phyloP scores from a whole-genome alignment of 2,113 vertebrate species.

The Empidonax traillii region DNA sequence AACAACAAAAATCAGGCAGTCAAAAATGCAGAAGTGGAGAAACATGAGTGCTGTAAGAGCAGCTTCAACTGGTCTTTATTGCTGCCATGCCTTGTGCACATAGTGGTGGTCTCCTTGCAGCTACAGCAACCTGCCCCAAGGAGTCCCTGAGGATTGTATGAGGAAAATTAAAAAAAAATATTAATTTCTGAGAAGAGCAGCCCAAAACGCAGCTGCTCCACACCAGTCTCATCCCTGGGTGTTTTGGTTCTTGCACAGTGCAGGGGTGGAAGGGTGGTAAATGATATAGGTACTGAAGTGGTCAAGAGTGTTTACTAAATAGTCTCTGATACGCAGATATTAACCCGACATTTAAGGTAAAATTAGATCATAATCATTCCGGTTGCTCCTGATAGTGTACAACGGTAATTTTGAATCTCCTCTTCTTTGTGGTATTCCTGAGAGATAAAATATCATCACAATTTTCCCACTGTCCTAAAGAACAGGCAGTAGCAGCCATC shows the following conservation, averaged over 20 bases:
- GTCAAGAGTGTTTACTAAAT: not conserved
- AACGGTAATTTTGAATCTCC: not conserved
- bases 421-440: not conserved
- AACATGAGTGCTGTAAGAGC: not conserved
- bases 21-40: not conserved
- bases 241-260: not conserved
- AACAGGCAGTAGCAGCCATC: not conserved
- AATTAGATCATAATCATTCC: not conserved
- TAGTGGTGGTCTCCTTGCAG: not conserved
- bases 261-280: not conserved
- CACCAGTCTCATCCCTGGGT: not conserved
- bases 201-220: not conserved
- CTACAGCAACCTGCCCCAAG: not conserved
- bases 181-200: not conserved
- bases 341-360: not conserved
- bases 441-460: not conserved
- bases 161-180: not conserved
- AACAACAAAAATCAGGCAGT: not conserved
- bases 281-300: not conserved
- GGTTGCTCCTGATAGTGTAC: not conserved
- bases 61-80: not conserved
- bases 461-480: not conserved
- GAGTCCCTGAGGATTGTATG: not conserved
- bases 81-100: not conserved
- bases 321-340: not conserved